Evolutionary conservation across 2,888 invertebrate species (phyloP), one percentile per base, ranked within the genome.

Genomic region (Lasioglossum calceatum): DNA sequence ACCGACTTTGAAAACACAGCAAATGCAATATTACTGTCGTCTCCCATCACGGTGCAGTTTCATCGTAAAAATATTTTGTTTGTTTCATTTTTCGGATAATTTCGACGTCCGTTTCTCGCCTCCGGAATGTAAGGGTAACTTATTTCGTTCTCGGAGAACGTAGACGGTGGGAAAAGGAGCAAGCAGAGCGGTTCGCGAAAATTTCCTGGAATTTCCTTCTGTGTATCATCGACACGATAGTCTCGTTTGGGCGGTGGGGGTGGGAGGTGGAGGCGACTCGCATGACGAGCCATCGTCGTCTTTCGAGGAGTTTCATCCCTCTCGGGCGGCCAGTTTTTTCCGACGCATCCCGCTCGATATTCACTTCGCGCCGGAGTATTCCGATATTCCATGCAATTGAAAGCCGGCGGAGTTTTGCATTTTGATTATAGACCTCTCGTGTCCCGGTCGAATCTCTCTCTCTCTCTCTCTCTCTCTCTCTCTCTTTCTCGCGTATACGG

Each of bases 351-450:
- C 36, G 32, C 64, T 64, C 87, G 87, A 87, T 87, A 87, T 87
- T 84, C 84, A 81, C 84, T 84, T 84, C 76, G 44, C 84, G 72
- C 77, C 67, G 36, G 79, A 78, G 81, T 87, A 81, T 84, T 87
- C 75, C 82, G 82, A 88, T 88, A 88, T 88, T 84, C 87, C 82
- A 87, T 87, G 87, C 81, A 88, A 84, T 81, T 82, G 84, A 84
- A 85, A 79, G 84, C 73, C 73, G 78, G 61, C 50, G 44, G 78
- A 81, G 81, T 87, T 88, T 88, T 87, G 87, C 87, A 88, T 88
- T 88, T 88, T 88, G 81, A 88, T 88, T 84, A 80, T 71, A 36
- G 73, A 4, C 27, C 27, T 32, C n/a, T 36, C 42, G n/a, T n/a
- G 58, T 36, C 12, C 32, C 27, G 0, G 12, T 39, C 71, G 27